Percentiles rank a stretch among this genome's conserved stretches.
phyloP scores from a whole-genome alignment of 2,888 invertebrate species.

The Dugesia japonica region DNA sequence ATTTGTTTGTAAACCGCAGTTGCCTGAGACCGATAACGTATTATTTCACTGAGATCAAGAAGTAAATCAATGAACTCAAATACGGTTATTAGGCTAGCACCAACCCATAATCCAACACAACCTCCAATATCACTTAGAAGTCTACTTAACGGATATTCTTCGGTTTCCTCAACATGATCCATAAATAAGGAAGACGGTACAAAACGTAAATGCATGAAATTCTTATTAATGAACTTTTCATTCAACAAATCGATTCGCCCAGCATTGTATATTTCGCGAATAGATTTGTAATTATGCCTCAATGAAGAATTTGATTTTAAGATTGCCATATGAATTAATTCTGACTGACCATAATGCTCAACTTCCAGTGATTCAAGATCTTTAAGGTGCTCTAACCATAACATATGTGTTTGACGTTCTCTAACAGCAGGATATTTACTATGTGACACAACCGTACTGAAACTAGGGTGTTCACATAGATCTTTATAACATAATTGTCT shows the following conservation, averaged over 20 bases:
- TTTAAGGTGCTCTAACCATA: slow-evolving; percentile 20
- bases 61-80: slow-evolving; percentile 34
- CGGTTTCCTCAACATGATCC: slow-evolving; percentile 32
- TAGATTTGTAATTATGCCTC: neutral
- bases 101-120: slow-evolving; percentile 35
- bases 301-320: neutral
- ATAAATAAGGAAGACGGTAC: slow-evolving; percentile 33
- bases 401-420: slow-evolving; percentile 30
- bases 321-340: slow-evolving; percentile 25
- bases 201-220: slow-evolving; percentile 34
- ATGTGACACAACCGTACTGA: slow-evolving; percentile 31
- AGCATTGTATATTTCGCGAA: neutral
- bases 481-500: slow-evolving; percentile 9
- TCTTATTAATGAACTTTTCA: slow-evolving; percentile 32
- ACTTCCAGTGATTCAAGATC: slow-evolving; percentile 27
- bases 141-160: slow-evolving; percentile 35
- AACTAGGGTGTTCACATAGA: slow-evolving; percentile 28
- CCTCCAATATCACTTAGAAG: slow-evolving; percentile 35
- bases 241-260: slow-evolving; percentile 30
- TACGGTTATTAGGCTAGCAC: slow-evolving; percentile 34
- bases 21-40: neutral
- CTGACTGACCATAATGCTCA: slow-evolving; percentile 27
- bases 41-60: slow-evolving; percentile 29
- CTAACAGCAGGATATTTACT: slow-evolving; percentile 33
- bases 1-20: neutral